Evolutionary conservation across 2,888 invertebrate species (phyloP).

Genomic region (Acrobasis repandana): DNA sequence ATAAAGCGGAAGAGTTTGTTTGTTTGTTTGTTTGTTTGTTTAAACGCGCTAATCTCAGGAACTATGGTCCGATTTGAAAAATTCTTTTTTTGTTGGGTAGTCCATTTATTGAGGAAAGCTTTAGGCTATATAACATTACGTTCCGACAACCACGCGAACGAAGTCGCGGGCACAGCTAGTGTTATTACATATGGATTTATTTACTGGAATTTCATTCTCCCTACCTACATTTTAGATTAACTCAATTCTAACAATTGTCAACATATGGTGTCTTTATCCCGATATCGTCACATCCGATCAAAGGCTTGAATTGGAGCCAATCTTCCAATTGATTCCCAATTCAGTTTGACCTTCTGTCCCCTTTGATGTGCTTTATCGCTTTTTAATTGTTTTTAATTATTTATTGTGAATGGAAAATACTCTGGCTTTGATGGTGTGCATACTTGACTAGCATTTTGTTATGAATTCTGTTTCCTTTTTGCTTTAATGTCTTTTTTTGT

Average conservation of each 20-base stretch:
- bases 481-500: too few relatives aligned
- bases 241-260: conserved; percentile 26
- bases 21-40: too few relatives aligned
- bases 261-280: conserved; percentile 31
- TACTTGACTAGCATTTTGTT: too few relatives aligned
- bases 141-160: too few relatives aligned
- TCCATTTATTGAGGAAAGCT: too few relatives aligned
- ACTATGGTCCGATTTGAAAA: too few relatives aligned
- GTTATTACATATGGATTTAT: background rate
- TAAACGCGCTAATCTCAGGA: too few relatives aligned
- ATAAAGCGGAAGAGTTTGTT: too few relatives aligned
- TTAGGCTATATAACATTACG: too few relatives aligned
- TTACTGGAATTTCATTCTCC: background rate
- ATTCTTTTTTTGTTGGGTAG: too few relatives aligned
- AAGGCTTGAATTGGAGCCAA: conserved; percentile 27
- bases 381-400: conserved; percentile 14
- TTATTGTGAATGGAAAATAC: background rate
- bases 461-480: too few relatives aligned
- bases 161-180: too few relatives aligned
- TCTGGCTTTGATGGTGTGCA: background rate
- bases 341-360: conserved; percentile 10
- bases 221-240: conserved; percentile 13
- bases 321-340: conserved; percentile 17
- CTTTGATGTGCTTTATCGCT: conserved; percentile 16
- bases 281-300: conserved; percentile 13